Conservation (phyloP, 2,888 invertebrate genomes). For the Saturnia japonica region DNA sequence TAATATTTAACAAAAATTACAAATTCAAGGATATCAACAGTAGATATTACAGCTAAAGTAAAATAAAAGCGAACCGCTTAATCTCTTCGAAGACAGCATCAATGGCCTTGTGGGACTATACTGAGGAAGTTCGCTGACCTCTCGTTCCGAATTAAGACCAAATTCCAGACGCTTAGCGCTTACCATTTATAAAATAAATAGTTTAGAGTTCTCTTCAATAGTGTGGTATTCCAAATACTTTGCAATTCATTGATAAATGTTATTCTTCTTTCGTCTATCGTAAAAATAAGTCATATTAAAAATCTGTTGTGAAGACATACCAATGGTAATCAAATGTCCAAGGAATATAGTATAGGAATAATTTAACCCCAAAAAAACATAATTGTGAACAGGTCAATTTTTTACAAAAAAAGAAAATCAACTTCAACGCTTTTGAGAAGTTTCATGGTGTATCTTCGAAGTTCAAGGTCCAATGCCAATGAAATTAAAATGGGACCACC, state of each 20-base stretch:
- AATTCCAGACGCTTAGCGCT: slow-evolving; percentile 19
- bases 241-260: neutral
- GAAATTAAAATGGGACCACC: no score
- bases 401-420: no score
- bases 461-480: no score
- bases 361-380: no score
- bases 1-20: neutral
- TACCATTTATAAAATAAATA: slow-evolving; percentile 14
- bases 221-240: neutral
- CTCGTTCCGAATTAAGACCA: slow-evolving; percentile 21
- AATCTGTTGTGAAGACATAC: neutral
- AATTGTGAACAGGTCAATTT: no score
- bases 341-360: no score
- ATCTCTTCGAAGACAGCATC: slow-evolving; percentile 19
- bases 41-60: neutral
- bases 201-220: slow-evolving; percentile 1
- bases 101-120: slow-evolving; percentile 26
- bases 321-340: no score
- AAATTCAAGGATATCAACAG: neutral
- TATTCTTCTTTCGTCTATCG: neutral
- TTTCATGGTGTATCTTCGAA: no score
- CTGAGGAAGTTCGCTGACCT: slow-evolving; percentile 25
- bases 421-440: no score
- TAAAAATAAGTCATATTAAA: neutral
- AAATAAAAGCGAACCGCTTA: neutral